A percentile compares a stretch with the other conserved stretches of the same genome.
phyloP scores from a whole-genome alignment of 1,140 invertebrate genomes.

The Panulirus ornatus region DNA sequence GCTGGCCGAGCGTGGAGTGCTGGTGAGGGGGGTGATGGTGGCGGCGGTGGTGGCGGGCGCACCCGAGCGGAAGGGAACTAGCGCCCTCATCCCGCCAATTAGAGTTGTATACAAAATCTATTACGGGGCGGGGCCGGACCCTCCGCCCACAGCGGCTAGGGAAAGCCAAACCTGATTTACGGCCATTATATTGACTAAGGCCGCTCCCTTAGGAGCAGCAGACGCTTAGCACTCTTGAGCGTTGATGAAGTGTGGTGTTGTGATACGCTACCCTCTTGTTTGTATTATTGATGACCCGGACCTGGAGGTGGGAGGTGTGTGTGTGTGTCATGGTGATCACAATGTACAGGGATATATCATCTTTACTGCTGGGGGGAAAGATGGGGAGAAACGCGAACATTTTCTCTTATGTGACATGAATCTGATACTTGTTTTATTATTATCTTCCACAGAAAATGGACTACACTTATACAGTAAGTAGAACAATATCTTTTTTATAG shows the following conservation, averaged over 20 bases:
- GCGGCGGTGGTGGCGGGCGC: too few relatives aligned
- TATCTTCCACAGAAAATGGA: conserved; percentile 45
- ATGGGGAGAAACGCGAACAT: not conserved
- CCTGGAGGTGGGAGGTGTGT: not conserved
- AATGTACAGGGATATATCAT: too few relatives aligned
- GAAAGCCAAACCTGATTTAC: not conserved
- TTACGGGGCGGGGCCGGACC: conserved; percentile 39
- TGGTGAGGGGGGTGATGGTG: not conserved
- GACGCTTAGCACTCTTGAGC: conserved; percentile 23
- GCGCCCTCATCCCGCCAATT: conserved; percentile 39
- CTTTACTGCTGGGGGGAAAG: not conserved
- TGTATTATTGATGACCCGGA: too few relatives aligned
- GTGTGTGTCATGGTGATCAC: not conserved
- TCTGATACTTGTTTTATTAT: not conserved
- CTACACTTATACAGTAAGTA: conserved; percentile 56
- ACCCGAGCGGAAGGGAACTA: conserved; percentile 34
- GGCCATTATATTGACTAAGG: conserved; percentile 19
- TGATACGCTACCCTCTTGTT: not conserved
- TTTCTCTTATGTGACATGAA: not conserved
- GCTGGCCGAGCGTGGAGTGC: not conserved
- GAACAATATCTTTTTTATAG: too few relatives aligned
- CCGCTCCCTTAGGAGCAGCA: not conserved
- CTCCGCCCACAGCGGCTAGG: conserved; percentile 23
- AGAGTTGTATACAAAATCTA: conserved; percentile 57
- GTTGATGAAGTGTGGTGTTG: not conserved